Base-by-base conservation (phyloP, 2,888 invertebrate genomes). In the Gasteruption jaculator region DNA sequence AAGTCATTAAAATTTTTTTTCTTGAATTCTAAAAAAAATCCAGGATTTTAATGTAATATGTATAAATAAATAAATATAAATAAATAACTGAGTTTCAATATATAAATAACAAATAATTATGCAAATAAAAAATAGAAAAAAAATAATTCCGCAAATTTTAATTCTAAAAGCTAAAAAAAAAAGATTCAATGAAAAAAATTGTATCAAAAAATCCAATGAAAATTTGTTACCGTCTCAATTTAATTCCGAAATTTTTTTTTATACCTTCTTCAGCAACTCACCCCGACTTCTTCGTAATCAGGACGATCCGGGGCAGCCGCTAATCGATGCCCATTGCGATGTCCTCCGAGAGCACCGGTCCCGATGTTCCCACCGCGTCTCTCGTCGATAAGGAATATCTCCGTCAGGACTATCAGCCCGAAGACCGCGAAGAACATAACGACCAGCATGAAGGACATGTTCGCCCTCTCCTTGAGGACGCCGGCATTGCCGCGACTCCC, bases 361-460 rank as follows among this genome's bases (percentile, higher is more conserved):
- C 78, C 70, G 46, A 76, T 74, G 20, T 72, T 73, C 22, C 75
- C 74, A 18, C 75, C 75, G 35, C 77, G 77, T 35, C 78, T 76
- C 49, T 68, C 71, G 67, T 75, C 80, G 52, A 81, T 79, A 54
- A 82, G 74, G 63, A 88, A 79, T 58, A 91, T 84, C 74, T 91
- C 91, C 48, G 91, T 90, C 54, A 91, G 78, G 47, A 91, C 84
- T 61, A 91, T 91, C 58, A 90, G 77, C 32, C 88, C 88, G 68
- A 91, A 91, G 44, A 92, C 85, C 27, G 85, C 86, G 71, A 91
- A 90, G 73, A 92, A 91, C 77, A 90, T 88, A 56, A 91, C 81
- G 50, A 91, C 90, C 69, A 91, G 85, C 73, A 91, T 83, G 74
- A 91, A 91, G 63, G 89, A 90, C 80, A 90, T 84, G 70, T 87